Conservation (phyloP, 2,113 vertebrate genomes). For the Puffinus mauretanicus region DNA sequence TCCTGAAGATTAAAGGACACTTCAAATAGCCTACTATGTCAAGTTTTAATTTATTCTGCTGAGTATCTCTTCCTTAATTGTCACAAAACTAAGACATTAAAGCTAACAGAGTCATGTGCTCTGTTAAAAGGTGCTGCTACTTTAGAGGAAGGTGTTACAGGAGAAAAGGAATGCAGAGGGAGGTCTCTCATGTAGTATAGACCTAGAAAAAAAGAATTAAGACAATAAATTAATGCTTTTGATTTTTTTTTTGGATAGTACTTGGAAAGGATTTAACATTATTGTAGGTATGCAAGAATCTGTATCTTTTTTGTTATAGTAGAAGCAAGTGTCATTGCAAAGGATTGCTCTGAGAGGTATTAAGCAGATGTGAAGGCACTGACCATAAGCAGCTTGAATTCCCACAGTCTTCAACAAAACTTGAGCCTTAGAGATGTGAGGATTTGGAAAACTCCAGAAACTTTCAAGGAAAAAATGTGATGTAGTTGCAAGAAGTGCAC, state of each 20-base stretch:
- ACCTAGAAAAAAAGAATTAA: not conserved
- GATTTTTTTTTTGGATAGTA: not conserved
- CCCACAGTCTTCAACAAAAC: not conserved
- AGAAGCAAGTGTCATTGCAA: not conserved
- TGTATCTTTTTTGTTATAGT: fast-evolving
- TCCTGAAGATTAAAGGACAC: conserved; percentile 8
- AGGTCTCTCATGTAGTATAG: not conserved
- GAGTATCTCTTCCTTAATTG: conserved; percentile 3
- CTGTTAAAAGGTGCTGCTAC: not conserved
- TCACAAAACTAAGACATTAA: not conserved
- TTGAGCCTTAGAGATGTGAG: not conserved
- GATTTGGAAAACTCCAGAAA: not conserved
- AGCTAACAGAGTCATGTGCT: not conserved
- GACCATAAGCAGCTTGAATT: not conserved
- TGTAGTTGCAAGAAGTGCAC: not conserved
- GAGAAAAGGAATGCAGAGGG: not conserved
- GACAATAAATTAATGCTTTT: not conserved
- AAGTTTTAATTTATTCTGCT: conserved; percentile 30
- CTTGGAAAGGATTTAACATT: not conserved
- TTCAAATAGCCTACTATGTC: not conserved
- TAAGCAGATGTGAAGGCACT: not conserved
- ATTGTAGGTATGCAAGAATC: not conserved
- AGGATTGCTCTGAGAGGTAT: not conserved
- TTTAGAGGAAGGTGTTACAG: not conserved
- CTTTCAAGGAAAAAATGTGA: not conserved